Evolutionary conservation across 2,888 invertebrate species (phyloP), one percentile per base, ranked within the genome.

Genomic region (Sinohyriopsis cumingii): DNA sequence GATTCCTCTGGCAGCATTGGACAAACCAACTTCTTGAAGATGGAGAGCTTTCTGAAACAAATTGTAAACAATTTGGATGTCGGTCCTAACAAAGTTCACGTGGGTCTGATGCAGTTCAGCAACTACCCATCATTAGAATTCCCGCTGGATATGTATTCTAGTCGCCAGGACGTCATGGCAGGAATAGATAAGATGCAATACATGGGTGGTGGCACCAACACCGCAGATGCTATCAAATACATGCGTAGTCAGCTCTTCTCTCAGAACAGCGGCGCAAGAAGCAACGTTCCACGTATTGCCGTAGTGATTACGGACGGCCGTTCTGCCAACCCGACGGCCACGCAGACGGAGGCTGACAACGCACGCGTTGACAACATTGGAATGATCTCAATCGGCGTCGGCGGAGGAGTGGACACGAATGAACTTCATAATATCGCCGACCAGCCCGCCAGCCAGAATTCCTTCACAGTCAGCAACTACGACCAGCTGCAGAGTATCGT

Each of bases 181-280:
- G 85, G 80, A 25, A 73, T 87, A 53, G 81, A 84, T 68, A 73
- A 78, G 65, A 78, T 86, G 60, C 73, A 81, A 25, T 86, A 85
- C 75, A 80, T 83, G 79, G 78, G 83, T 24, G 87, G 87, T 55
- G 83, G 84, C 28, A 86, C 86, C 33, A 86, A 87, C 78, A 87
- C 84, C 15, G 86, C 82, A n/a, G 84, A 84, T 63, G 87, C 82
- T 45, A 72, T 87, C 65, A 77, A 78, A 57, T 82, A 82, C 71
- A 73, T 82, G 71, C 68, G 79, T 62, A 69, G 76, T 25, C 73
- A 81, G 22, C 70, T 81, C 69, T 84, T 81, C 69, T 70, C 76
- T 12, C 64, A 67, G 55, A 59, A 68, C 28, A 73, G 74, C 33
- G 85, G 84, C 19, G 83, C 83, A 12, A 68, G 84, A 57, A 62